phyloP scores from a whole-genome alignment of 2,113 vertebrate species.

The Thymallus thymallus region DNA sequence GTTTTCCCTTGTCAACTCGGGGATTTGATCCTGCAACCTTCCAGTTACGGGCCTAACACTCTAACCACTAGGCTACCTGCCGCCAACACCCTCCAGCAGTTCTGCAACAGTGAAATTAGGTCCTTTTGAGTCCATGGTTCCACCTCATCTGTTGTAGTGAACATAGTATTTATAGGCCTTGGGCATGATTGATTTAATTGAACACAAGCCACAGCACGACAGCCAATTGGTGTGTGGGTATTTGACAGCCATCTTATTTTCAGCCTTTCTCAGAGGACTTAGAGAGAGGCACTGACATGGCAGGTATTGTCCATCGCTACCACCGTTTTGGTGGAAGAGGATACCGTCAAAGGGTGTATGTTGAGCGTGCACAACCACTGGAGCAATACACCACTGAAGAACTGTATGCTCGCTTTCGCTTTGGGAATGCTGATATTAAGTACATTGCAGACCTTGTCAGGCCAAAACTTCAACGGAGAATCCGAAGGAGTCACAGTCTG shows the following conservation, averaged over 20 bases:
- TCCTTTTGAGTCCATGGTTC: constrained; percentile 35
- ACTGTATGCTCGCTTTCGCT: too few species aligned
- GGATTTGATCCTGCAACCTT: too few species aligned
- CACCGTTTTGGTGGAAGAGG: constrained; percentile 20
- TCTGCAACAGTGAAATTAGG: constrained; percentile 38
- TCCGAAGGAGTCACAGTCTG: too few species aligned
- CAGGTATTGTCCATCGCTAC: constrained; percentile 26
- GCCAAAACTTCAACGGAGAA: too few species aligned
- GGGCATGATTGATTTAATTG: constrained; percentile 17
- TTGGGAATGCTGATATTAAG: too few species aligned
- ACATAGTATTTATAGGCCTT: constrained; percentile 22
- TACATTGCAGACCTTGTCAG: too few species aligned
- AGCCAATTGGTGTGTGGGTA: constrained; percentile 17
- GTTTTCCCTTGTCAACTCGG: too few species aligned
- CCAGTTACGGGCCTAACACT: too few species aligned
- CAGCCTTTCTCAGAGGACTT: constrained; percentile 31
- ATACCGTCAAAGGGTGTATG: constrained; percentile 31
- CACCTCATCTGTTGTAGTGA: constrained; percentile 12
- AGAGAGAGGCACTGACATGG: constrained; percentile 36
- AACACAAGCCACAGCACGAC: constrained; percentile 22
- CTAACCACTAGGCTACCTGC: too few species aligned
- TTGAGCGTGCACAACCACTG: too few species aligned
- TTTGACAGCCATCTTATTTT: constrained; percentile 28
- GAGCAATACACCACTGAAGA: too few species aligned
- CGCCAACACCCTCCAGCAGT: constrained; percentile 33